Conservation (phyloP, 30 jellyfish, hydroid and myxozoan genomes). For the Hydractinia echinata region DNA sequence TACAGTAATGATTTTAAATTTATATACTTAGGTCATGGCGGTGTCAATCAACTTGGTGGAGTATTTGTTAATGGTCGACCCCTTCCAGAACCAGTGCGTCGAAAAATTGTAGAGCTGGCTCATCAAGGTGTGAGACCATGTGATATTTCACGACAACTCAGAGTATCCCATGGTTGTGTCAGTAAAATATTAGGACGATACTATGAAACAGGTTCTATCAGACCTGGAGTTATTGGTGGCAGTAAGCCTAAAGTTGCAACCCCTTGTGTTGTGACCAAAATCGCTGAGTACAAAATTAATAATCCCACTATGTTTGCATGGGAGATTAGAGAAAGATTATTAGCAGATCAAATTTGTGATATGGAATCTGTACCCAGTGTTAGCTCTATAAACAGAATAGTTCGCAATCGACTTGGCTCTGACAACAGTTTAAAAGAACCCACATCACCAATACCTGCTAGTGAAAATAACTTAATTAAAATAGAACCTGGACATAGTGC, state of each 20-base stretch:
- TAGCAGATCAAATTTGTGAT: constrained; percentile 65
- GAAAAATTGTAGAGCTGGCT: constrained; percentile 92
- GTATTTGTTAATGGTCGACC: constrained; percentile 98
- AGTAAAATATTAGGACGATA: constrained; percentile 92
- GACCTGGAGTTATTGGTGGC: constrained; percentile 99
- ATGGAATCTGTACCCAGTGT: constrained; percentile 97
- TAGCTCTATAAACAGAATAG: constrained; percentile 92
- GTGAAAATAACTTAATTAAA: constrained; percentile 37
- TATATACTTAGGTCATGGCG: constrained; percentile 82
- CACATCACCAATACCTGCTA: constrained; percentile 24
- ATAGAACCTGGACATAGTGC: constrained; percentile 50
- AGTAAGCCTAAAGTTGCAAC: constrained; percentile 99
- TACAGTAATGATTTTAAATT: too few species aligned
- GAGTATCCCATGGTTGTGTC: constrained; percentile 99
- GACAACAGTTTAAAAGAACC: constrained; percentile 36
- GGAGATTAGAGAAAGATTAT: constrained; percentile 91
- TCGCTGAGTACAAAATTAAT: constrained; percentile 77
- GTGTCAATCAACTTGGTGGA: constrained; percentile 99
- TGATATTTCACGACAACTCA: constrained; percentile 90
- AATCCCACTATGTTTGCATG: constrained; percentile 99
- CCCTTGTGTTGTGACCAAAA: constrained; percentile 80
- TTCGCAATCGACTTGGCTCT: constrained; percentile 66
- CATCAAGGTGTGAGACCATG: constrained; percentile 99
- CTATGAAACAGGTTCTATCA: constrained; percentile 96
- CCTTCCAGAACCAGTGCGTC: constrained; percentile 88